These are phyloP conservation scores for Lucifuga dentata DNA, from an alignment of 2,113 vertebrate genomes.

Conservation along the genomic window DNA sequence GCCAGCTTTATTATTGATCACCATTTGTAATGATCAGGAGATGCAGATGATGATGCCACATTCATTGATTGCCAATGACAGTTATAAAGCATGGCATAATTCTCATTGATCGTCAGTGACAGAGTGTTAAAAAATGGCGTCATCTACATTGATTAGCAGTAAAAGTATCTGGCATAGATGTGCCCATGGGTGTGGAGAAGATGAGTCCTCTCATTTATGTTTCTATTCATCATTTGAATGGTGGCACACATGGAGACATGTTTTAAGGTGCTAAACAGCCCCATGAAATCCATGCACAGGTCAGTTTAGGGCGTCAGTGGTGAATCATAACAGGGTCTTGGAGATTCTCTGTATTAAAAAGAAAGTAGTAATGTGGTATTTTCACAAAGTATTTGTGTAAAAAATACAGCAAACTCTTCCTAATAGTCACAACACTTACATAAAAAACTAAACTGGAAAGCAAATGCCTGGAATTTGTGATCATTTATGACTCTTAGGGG, in stretches of 20 bases:
- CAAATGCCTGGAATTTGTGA: constrained; percentile 25
- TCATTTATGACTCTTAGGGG: neutral
- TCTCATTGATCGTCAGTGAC: constrained; percentile 65
- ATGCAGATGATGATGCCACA: constrained; percentile 61
- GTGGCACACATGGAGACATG: neutral
- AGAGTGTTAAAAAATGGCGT: constrained; percentile 51
- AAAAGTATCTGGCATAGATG: constrained; percentile 46
- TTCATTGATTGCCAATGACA: constrained; percentile 71
- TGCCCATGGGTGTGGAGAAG: constrained; percentile 20
- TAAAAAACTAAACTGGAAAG: too few relatives aligned
- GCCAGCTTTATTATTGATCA: constrained; percentile 42
- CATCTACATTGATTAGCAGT: constrained; percentile 69
- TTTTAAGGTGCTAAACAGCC: neutral
- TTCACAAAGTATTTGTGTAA: neutral
- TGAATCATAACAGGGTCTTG: neutral
- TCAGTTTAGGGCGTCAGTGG: neutral
- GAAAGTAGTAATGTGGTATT: neutral
- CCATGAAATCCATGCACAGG: neutral
- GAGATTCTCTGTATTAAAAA: neutral
- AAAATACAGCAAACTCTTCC: neutral
- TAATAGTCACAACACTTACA: neutral
- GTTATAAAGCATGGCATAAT: constrained; percentile 69
- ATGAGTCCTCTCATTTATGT: constrained; percentile 37
- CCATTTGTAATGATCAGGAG: constrained; percentile 57
- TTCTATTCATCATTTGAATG: constrained; percentile 43